These are phyloP conservation scores for Phymorhynchus buccinoides DNA, from an alignment of 1,140 invertebrate genomes.

Conservation along the genomic window DNA sequence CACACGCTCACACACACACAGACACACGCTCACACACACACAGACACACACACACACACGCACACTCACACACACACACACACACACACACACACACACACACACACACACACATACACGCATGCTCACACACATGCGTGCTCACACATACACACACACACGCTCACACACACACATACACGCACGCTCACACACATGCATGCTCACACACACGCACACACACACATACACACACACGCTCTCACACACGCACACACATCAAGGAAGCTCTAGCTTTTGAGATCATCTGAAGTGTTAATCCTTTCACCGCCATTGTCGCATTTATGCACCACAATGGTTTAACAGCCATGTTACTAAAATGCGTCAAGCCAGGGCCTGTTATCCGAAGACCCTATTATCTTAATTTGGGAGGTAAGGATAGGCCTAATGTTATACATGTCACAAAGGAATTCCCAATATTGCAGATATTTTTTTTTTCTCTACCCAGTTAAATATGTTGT, in stretches of 20 bases:
- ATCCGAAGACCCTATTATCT: too few species aligned
- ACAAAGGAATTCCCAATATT: too few species aligned
- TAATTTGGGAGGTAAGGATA: too few species aligned
- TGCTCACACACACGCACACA: not conserved
- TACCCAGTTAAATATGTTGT: too few species aligned
- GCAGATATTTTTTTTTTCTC: too few species aligned
- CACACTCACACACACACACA: not conserved
- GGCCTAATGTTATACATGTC: too few species aligned
- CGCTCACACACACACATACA: not conserved
- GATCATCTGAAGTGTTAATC: too few species aligned
- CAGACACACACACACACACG: not conserved
- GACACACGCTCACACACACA: not conserved
- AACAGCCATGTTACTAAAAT: too few species aligned
- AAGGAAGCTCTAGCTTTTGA: too few species aligned
- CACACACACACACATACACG: not conserved
- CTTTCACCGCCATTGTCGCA: too few species aligned
- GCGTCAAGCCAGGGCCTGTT: too few species aligned
- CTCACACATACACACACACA: not conserved
- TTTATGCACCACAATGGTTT: too few species aligned
- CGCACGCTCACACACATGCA: not conserved
- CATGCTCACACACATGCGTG: not conserved
- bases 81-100: not conserved
- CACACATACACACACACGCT: not conserved
- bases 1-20: not conserved
- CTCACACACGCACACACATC: conserved; percentile 1